These are phyloP conservation scores for Protodeltote pygarga DNA, from an alignment of 2,888 invertebrate genomes.

Conservation along the genomic window DNA sequence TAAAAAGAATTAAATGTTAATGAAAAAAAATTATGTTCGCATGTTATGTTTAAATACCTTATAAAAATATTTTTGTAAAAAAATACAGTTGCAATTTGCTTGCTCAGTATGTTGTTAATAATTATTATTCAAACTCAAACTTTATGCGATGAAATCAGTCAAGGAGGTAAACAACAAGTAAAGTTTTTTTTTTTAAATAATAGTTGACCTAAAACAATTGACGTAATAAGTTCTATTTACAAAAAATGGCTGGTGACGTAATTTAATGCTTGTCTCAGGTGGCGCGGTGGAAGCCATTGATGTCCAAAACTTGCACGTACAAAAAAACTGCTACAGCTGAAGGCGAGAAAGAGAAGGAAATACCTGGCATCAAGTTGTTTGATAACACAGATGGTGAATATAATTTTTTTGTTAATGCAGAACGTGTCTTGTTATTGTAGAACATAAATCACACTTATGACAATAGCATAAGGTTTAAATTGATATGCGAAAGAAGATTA, in stretches of 20 bases:
- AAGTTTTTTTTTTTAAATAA: constrained; percentile 42
- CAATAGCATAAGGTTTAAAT: too few relatives aligned
- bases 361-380: constrained; percentile 92
- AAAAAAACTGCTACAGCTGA: constrained; percentile 80
- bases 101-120: background rate
- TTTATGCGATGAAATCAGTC: constrained; percentile 67
- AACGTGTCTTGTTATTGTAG: too few relatives aligned
- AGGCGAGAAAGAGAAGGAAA: constrained; percentile 89
- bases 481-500: too few relatives aligned
- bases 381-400: constrained; percentile 88
- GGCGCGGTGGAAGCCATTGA: constrained; percentile 93
- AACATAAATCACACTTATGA: too few relatives aligned
- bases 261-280: constrained; percentile 70
- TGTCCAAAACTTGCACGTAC: constrained; percentile 92
- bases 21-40: too few relatives aligned
- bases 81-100: too few relatives aligned
- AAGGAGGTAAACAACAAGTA: constrained; percentile 61
- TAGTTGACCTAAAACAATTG: constrained; percentile 25
- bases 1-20: too few relatives aligned
- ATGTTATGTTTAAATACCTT: too few relatives aligned
- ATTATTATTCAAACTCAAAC: constrained; percentile 50
- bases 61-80: too few relatives aligned
- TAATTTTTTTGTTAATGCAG: background rate
- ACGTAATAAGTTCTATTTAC: constrained; percentile 20
- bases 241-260: background rate